Base-by-base conservation (phyloP, 2,888 invertebrate genomes). In the Dryocosmus kuriphilus region DNA sequence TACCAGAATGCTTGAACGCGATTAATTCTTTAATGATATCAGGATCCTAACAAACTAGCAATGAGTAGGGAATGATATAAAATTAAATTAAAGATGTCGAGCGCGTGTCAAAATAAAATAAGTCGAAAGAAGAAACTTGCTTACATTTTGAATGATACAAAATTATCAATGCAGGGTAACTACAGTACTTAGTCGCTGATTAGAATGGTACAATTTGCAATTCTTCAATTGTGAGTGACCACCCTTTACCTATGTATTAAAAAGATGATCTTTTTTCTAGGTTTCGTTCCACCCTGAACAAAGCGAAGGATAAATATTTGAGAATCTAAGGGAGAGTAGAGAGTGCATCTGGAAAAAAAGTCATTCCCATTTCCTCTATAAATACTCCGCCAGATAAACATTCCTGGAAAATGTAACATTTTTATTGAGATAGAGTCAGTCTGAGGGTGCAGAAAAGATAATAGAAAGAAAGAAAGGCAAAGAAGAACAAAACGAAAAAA, bases 401-500 rank as follows among this genome's bases (percentile, higher is more conserved):
- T 27, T 71, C 30, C 51, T 51, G 27, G 11, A 71, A 71, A 71
- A 51, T 71, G 27, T 71, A 46, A 11, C 51, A 71, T 7, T 51
- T 51, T 71, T 71, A 71, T 9, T 51, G 71, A 51, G 46, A 4
- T 55, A 51, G 30, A 30, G 24, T 38, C 22, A 24, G 27, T 41
- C 27, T 24, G 24, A 38, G 41, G 67, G 46, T 9, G n/a, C n/a
- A 71, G 30, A 9, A n/a, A 51, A 51, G 24, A 71, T 5, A 71
- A 71, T 14, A 22, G 22, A 14, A 65, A 65, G 22, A 22, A 67
- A 38, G 24, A 7, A 41, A 41, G 24, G 41, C 24, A 41, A 67
- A 30, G 71, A 71, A 67, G 67, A 67, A 67, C 41, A 67, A 27
- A 46, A 67, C 14, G 27, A 71, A 71, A 71, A 71, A 41, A 65